phyloP scores from a whole-genome alignment of 2,113 vertebrate species.

The Aldabrachelys gigantea region DNA sequence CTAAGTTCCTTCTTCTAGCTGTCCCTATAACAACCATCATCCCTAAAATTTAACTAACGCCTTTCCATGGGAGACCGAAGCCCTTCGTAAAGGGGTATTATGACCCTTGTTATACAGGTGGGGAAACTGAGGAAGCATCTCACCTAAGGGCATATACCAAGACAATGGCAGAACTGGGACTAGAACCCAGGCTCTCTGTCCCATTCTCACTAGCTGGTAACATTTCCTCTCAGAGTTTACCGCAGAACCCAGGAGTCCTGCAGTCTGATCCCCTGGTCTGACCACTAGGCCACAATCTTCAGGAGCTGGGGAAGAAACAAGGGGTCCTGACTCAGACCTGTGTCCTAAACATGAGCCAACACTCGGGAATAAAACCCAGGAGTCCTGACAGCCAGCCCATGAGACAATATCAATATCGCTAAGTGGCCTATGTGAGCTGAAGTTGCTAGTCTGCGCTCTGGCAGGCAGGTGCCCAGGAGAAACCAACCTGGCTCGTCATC shows the following conservation, averaged over 20 bases:
- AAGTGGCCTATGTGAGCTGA: background rate
- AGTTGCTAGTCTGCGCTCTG: background rate
- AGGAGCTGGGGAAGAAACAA: background rate
- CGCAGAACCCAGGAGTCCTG: background rate
- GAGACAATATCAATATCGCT: background rate
- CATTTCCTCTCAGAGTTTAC: background rate
- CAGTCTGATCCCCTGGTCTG: background rate
- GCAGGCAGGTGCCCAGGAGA: background rate
- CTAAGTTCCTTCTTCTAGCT: background rate
- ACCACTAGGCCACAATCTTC: background rate
- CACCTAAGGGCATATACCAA: background rate
- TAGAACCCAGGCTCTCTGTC: background rate
- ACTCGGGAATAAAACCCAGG: background rate
- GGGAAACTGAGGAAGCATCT: background rate
- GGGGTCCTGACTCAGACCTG: background rate
- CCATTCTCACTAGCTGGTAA: background rate
- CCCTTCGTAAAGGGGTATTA: background rate
- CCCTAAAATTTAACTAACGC: background rate
- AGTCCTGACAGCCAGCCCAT: background rate
- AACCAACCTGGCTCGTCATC: background rate
- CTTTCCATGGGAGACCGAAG: background rate
- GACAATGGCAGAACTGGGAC: background rate
- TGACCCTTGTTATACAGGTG: background rate
- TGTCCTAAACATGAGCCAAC: background rate
- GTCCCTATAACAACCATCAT: background rate